Conservation (phyloP, 2,797 vertebrate species). For the Ptychadena robeensis region DNA sequence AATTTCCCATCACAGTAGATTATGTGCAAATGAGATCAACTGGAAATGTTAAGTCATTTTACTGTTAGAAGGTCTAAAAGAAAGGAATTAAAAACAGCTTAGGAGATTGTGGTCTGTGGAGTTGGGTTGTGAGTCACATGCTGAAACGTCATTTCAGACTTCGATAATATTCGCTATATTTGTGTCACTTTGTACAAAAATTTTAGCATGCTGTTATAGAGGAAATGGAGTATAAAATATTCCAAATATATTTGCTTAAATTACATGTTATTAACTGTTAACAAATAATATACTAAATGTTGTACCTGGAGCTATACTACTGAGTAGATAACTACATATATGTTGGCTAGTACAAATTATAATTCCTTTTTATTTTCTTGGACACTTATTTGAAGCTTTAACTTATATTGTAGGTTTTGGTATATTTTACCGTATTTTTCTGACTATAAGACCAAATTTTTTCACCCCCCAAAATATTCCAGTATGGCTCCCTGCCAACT, state of each 20-base stretch:
- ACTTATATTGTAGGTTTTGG: too few relatives aligned
- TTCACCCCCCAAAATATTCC: too few relatives aligned
- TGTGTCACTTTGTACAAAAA: background rate
- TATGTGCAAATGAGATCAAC: constrained; percentile 37
- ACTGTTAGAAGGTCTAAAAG: constrained; percentile 16
- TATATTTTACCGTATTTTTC: too few relatives aligned
- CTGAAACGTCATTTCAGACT: background rate
- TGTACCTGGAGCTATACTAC: background rate
- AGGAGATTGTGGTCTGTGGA: constrained; percentile 23
- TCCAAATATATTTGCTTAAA: background rate
- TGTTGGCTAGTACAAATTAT: too few relatives aligned
- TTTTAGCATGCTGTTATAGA: background rate
- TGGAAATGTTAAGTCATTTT: constrained; percentile 51
- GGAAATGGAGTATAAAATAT: background rate
- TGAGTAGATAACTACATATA: background rate
- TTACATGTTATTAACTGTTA: background rate
- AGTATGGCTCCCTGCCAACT: too few relatives aligned
- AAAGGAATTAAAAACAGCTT: constrained; percentile 21
- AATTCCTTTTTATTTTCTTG: too few relatives aligned
- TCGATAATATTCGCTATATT: constrained; percentile 1
- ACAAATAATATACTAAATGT: background rate
- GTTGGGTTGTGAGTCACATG: constrained; percentile 5
- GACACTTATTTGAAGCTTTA: too few relatives aligned
- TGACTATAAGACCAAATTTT: too few relatives aligned
- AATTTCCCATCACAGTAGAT: constrained; percentile 25